phyloP scores from a whole-genome alignment of 2,888 invertebrate genomes.

The Idaea aversata region DNA sequence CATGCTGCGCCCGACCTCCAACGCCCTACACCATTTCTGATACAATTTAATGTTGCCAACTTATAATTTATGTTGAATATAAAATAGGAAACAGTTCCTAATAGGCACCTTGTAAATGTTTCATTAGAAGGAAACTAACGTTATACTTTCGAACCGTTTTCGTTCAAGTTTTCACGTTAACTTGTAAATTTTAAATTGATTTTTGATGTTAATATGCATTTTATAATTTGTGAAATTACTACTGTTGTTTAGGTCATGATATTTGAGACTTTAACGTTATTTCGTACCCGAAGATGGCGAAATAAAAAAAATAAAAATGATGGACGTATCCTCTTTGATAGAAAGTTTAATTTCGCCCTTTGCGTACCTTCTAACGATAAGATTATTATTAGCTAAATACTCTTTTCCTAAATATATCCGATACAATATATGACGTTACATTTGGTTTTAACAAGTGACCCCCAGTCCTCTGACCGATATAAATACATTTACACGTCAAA shows the following conservation, averaged over 20 bases:
- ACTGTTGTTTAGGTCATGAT: neutral
- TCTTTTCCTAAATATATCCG: no score
- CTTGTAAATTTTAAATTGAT: neutral
- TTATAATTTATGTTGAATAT: constrained; percentile 32
- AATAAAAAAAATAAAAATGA: no score
- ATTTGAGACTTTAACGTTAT: neutral
- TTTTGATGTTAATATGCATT: neutral
- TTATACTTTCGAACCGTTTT: constrained; percentile 1
- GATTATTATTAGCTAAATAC: no score
- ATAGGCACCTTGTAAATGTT: constrained; percentile 17
- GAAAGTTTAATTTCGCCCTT: no score
- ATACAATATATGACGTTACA: no score
- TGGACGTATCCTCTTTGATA: no score
- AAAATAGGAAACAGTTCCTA: constrained; percentile 21
- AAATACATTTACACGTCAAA: neutral
- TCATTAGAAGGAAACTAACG: constrained; percentile 6
- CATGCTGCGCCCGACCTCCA: constrained; percentile 17
- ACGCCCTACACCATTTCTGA: constrained; percentile 25
- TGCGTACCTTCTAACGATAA: no score
- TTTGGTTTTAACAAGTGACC: no score
- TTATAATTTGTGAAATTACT: neutral
- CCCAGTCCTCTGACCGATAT: no score
- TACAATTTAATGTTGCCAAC: constrained; percentile 28
- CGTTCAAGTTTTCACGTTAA: neutral
- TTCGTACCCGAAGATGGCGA: neutral